Evolutionary conservation across 2,113 vertebrate genomes (phyloP).

Genomic region (Periophthalmus modestus): DNA sequence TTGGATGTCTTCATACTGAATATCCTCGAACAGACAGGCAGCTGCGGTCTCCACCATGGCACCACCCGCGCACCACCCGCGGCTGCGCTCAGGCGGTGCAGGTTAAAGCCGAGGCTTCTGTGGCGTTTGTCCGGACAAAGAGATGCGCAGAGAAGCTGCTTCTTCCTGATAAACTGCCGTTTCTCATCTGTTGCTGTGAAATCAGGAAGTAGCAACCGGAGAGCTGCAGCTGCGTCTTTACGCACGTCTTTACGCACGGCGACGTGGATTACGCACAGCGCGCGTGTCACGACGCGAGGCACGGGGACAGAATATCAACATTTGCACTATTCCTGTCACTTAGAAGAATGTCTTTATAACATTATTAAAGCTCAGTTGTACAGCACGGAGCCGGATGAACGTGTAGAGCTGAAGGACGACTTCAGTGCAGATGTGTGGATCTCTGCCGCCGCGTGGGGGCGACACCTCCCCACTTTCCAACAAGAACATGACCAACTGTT

Average conservation of each 20-base stretch:
- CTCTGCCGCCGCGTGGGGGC: constrained; percentile 21
- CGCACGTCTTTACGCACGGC: too few relatives aligned
- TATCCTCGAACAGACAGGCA: constrained; percentile 64
- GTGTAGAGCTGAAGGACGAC: not conserved
- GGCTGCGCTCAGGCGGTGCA: not conserved
- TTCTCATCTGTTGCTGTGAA: constrained; percentile 43
- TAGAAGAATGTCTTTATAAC: not conserved
- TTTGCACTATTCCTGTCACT: not conserved
- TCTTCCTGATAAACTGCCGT: not conserved
- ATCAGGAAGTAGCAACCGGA: constrained; percentile 50
- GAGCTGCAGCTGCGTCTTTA: constrained; percentile 16
- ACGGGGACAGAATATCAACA: not conserved
- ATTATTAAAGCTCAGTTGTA: not conserved
- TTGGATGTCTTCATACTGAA: constrained; percentile 66
- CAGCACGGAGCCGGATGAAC: not conserved
- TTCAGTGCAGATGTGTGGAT: constrained; percentile 41
- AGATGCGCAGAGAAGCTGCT: not conserved
- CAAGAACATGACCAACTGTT: not conserved
- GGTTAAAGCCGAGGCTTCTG: not conserved
- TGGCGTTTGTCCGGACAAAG: not conserved
- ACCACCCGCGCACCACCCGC: constrained; percentile 1
- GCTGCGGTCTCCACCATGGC: constrained; percentile 61
- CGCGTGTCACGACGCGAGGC: not conserved
- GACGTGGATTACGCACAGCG: constrained; percentile 25
- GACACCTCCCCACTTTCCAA: not conserved